phyloP scores from a whole-genome alignment of 2,113 vertebrate species.

The Alces alces region DNA sequence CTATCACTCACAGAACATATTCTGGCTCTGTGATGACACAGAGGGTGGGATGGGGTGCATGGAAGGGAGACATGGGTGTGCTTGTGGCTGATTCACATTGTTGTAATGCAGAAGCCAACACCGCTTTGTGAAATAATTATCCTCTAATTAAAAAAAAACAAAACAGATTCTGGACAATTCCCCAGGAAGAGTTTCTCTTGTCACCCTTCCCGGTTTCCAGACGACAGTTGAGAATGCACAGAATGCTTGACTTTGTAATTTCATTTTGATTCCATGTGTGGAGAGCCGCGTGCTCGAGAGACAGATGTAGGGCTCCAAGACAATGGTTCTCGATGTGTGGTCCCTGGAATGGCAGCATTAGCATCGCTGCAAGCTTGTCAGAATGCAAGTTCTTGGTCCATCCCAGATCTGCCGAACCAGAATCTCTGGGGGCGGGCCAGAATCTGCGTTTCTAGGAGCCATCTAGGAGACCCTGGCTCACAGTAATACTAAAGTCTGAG shows the following conservation, averaged over 20 bases:
- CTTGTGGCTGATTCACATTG: not conserved
- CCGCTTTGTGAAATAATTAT: not conserved
- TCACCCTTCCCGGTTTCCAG: not conserved
- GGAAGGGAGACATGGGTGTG: not conserved
- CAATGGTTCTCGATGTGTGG: not conserved
- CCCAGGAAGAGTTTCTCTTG: not conserved
- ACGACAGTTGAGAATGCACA: not conserved
- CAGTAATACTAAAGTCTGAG: not conserved
- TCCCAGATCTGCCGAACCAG: not conserved
- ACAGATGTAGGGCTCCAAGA: not conserved
- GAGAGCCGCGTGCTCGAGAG: accelerated
- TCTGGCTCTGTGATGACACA: not conserved
- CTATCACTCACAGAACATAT: not conserved
- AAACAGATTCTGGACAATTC: not conserved
- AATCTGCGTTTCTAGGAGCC: not conserved
- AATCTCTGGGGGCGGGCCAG: not conserved
- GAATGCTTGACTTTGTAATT: not conserved
- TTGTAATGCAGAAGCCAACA: not conserved
- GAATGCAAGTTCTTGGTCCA: not conserved
- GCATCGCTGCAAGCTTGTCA: not conserved
- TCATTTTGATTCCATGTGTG: not conserved
- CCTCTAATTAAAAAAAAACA: not conserved
- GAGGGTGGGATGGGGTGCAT: not conserved
- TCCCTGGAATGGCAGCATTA: not conserved
- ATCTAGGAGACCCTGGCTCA: not conserved